Conservation (phyloP, 1,140 invertebrate genomes). For the Aphidius ervi region DNA sequence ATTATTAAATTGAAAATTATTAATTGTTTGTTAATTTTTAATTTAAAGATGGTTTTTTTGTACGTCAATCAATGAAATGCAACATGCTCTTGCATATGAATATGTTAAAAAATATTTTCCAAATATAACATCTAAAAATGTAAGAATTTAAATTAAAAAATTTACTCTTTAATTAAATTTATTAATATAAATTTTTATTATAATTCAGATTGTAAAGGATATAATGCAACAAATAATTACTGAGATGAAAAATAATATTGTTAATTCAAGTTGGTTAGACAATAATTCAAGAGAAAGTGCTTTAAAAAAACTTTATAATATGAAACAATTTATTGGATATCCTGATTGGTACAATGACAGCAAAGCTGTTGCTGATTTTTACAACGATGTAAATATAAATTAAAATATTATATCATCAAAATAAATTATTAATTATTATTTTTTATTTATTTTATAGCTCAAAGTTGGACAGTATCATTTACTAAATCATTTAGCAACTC, state of each 20-base stretch:
- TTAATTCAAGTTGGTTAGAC: constrained; percentile 78
- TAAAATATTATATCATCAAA: not conserved
- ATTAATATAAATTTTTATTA: not conserved
- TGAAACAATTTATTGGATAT: constrained; percentile 85
- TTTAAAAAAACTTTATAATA: constrained; percentile 73
- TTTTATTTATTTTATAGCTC: too few relatives aligned
- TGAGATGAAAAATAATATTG: constrained; percentile 59
- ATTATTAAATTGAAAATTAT: too few relatives aligned
- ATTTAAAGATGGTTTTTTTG: not conserved
- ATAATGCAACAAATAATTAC: constrained; percentile 12
- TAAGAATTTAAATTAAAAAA: not conserved
- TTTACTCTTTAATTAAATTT: too few relatives aligned
- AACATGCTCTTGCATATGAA: not conserved
- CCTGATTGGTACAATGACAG: constrained; percentile 79
- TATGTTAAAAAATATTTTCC: constrained; percentile 19
- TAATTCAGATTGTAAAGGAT: not conserved
- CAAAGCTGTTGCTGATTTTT: constrained; percentile 66
- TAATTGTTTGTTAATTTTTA: too few relatives aligned
- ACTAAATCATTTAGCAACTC: constrained; percentile 10
- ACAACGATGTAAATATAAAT: constrained; percentile 62
- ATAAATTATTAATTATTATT: too few relatives aligned
- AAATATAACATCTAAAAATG: constrained; percentile 16
- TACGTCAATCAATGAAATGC: not conserved
- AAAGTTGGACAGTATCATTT: not conserved
- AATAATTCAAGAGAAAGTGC: constrained; percentile 73